phyloP scores from a whole-genome alignment of 37 sponge, comb jelly and placozoan genomes.

The Hexactinellida sp. region DNA sequence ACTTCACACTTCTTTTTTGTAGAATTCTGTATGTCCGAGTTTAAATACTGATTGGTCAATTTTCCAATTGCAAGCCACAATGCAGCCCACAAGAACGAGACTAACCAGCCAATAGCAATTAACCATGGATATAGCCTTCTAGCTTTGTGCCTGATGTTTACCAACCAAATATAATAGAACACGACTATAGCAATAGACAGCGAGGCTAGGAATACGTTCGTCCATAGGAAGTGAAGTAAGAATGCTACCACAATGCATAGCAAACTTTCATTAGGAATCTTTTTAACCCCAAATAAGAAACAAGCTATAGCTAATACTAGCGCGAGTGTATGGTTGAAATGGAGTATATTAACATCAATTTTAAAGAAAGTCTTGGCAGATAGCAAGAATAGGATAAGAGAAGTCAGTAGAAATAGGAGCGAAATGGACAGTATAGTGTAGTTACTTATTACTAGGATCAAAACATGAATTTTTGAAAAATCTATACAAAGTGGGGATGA shows the following conservation, averaged over 20 bases:
- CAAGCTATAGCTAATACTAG: not conserved
- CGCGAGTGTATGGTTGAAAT: not conserved
- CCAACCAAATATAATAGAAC: not conserved
- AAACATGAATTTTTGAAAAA: not conserved
- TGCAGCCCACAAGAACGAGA: not conserved
- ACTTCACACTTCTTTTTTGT: not conserved
- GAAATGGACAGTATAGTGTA: not conserved
- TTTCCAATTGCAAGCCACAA: not conserved
- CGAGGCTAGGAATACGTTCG: not conserved
- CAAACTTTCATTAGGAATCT: not conserved
- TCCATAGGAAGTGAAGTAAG: not conserved
- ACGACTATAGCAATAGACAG: not conserved
- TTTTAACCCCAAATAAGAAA: not conserved
- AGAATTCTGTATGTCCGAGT: not conserved
- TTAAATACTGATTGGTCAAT: not conserved
- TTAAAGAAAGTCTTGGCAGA: not conserved
- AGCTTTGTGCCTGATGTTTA: not conserved
- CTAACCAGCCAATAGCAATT: not conserved
- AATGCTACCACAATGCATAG: not conserved
- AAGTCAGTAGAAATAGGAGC: not conserved
- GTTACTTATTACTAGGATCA: not conserved
- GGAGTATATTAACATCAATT: not conserved
- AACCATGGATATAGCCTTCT: not conserved
- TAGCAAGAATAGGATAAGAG: not conserved
- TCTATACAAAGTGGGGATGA: not conserved